Evolutionary conservation across 2,888 invertebrate genomes (phyloP).

Genomic region (Pherbina coryleti): DNA sequence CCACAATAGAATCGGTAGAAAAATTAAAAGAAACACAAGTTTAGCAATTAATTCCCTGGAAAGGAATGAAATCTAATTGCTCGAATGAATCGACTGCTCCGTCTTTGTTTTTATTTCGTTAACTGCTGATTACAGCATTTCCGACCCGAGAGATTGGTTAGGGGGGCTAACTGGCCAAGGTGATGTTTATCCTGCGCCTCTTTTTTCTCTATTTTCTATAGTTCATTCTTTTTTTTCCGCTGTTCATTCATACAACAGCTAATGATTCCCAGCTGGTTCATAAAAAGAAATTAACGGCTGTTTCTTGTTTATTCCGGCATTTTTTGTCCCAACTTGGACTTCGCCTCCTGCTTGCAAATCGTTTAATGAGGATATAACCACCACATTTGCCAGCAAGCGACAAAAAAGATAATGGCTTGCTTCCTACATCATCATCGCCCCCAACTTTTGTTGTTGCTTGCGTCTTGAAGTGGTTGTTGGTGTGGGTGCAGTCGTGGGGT

Average conservation of each 20-base stretch:
- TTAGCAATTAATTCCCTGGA: constrained; percentile 66
- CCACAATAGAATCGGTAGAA: neutral
- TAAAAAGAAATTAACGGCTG: constrained; percentile 70
- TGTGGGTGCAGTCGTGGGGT: neutral
- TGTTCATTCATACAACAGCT: constrained; percentile 50
- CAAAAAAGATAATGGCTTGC: constrained; percentile 44
- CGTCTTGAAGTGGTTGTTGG: neutral
- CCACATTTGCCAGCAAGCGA: constrained; percentile 47
- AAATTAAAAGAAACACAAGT: constrained; percentile 51
- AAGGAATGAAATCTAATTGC: constrained; percentile 69
- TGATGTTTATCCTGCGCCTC: constrained; percentile 60
- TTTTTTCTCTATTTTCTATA: constrained; percentile 42
- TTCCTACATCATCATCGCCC: constrained; percentile 37
- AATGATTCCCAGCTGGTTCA: constrained; percentile 71
- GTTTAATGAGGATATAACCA: constrained; percentile 69
- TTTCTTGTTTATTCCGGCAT: constrained; percentile 51
- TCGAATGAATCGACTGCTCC: constrained; percentile 52
- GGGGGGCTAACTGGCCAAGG: constrained; percentile 43
- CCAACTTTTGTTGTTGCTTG: neutral
- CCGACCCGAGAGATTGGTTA: neutral
- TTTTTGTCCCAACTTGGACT: neutral
- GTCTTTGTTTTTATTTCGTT: constrained; percentile 60
- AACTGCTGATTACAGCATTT: constrained; percentile 68
- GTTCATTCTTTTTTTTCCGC: constrained; percentile 38
- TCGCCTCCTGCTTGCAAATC: constrained; percentile 58